phyloP scores from a whole-genome alignment of 2,888 invertebrate species.

The Xestia xanthographa region DNA sequence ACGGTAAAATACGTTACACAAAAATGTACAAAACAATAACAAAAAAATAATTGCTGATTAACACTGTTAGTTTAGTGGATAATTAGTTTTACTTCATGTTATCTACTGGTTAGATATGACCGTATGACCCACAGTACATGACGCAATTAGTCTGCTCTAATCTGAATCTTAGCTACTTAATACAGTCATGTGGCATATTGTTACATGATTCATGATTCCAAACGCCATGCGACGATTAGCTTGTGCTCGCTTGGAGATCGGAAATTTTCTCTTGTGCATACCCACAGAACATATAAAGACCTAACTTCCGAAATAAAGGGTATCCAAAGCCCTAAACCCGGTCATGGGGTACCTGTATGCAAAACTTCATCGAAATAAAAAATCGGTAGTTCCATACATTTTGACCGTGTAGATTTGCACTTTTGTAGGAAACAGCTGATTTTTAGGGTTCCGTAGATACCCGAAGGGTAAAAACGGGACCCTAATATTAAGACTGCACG shows the following conservation, averaged over 20 bases:
- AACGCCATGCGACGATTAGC: too few relatives aligned
- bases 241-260: too few relatives aligned
- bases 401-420: too few relatives aligned
- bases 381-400: too few relatives aligned
- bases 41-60: conserved; percentile 35
- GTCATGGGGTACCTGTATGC: not conserved
- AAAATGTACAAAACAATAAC: conserved; percentile 25
- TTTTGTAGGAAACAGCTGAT: too few relatives aligned
- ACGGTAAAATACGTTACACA: conserved; percentile 72
- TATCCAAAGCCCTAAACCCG: not conserved
- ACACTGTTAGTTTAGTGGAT: conserved; percentile 21
- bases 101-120: not conserved
- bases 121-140: too few relatives aligned
- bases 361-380: not conserved
- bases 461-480: too few relatives aligned
- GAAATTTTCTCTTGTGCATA: not conserved
- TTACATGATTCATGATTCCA: too few relatives aligned
- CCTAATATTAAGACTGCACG: too few relatives aligned
- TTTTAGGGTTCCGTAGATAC: too few relatives aligned
- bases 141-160: not conserved
- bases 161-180: not conserved
- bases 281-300: too few relatives aligned
- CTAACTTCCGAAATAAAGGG: not conserved
- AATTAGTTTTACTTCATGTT: conserved; percentile 3
- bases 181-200: too few relatives aligned